These are phyloP conservation scores for Clepsis dumicolana DNA, from an alignment of 2,888 invertebrate species.

Conservation along the genomic window DNA sequence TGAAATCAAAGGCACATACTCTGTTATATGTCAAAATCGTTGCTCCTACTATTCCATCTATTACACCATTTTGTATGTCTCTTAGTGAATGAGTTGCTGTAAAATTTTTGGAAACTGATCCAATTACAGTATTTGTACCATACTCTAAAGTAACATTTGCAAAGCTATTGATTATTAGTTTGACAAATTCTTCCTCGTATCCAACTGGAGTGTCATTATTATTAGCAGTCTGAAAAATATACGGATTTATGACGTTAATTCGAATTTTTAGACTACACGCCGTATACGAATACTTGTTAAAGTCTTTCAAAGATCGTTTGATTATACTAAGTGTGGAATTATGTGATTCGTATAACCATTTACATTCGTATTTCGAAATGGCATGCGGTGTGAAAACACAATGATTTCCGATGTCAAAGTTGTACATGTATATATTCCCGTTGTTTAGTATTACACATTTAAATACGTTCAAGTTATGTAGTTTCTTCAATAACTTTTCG, in stretches of 20 bases:
- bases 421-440: not conserved
- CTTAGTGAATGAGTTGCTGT: not conserved
- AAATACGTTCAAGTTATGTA: slow-evolving; percentile 4
- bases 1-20: slow-evolving; percentile 4
- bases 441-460: not conserved
- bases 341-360: not conserved
- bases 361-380: not conserved
- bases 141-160: not conserved
- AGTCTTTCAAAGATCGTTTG: not conserved
- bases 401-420: not conserved
- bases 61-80: slow-evolving; percentile 4
- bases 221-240: not conserved
- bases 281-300: not conserved
- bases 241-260: not conserved
- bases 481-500: slow-evolving; percentile 7
- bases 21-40: not conserved
- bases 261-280: not conserved
- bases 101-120: not conserved
- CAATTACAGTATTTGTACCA: not conserved
- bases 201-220: not conserved
- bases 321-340: not conserved
- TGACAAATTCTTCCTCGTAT: slow-evolving; percentile 14
- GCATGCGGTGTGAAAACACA: slow-evolving; percentile 6
- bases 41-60: not conserved
- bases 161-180: not conserved